phyloP scores from a whole-genome alignment of 2,888 invertebrate species.

The Calliphora vomitoria region DNA sequence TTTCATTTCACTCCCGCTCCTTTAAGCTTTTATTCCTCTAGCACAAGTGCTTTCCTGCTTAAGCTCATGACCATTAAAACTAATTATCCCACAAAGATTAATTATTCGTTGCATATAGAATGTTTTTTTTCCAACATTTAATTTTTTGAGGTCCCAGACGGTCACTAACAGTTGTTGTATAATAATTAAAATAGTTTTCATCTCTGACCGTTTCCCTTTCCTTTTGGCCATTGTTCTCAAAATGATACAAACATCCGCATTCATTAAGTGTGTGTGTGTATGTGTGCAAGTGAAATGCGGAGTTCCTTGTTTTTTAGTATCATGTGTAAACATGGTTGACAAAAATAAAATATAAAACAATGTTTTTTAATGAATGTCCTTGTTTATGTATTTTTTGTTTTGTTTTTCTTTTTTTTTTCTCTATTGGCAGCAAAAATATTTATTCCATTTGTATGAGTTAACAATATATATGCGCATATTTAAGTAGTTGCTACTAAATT shows the following conservation, averaged over 20 bases:
- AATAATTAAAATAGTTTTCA: slow-evolving; percentile 68
- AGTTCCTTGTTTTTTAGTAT: slow-evolving; percentile 19
- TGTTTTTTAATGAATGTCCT: slow-evolving; percentile 40
- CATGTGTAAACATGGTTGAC: slow-evolving; percentile 58
- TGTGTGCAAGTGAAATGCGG: slow-evolving; percentile 4
- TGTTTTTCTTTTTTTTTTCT: no score
- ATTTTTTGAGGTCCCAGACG: slow-evolving; percentile 55
- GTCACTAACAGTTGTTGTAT: slow-evolving; percentile 67
- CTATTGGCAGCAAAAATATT: no score
- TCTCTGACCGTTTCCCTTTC: neutral
- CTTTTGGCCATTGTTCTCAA: slow-evolving; percentile 69
- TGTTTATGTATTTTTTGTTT: slow-evolving; percentile 21
- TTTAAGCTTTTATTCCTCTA: neutral
- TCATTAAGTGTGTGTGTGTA: neutral
- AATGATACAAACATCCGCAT: slow-evolving; percentile 55
- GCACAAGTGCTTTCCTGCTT: slow-evolving; percentile 38
- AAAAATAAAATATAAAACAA: slow-evolving; percentile 25
- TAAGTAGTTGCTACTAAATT: slow-evolving; percentile 48
- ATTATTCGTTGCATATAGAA: slow-evolving; percentile 61
- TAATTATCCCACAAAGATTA: slow-evolving; percentile 75
- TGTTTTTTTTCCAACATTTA: slow-evolving; percentile 17
- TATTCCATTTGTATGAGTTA: no score
- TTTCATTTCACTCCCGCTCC: neutral
- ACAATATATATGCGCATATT: slow-evolving; percentile 47
- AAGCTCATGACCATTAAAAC: slow-evolving; percentile 73